Evolutionary conservation across 2,797 vertebrate species (phyloP), one percentile per base, ranked within the genome.

Genomic region (Numenius phaeopus): DNA sequence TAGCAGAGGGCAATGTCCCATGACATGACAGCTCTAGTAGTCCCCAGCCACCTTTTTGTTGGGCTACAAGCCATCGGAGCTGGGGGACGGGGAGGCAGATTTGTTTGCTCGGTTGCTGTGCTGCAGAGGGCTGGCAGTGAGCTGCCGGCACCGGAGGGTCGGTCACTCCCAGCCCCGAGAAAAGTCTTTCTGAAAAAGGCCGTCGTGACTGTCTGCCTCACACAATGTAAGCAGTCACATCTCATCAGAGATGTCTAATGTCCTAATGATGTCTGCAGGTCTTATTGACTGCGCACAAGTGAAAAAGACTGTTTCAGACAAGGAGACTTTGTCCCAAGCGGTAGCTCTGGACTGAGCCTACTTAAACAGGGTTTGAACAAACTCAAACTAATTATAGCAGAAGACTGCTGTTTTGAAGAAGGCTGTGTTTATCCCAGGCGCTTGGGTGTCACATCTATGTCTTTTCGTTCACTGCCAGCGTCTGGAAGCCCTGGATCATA

Each of bases 251-350:
- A 84, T 83, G 77, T 90, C 91, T 90, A 24, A 87, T 52, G 82
- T 82, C 72, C 92, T 95, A 75, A 94, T 73, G 84, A 79, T 76
- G 95, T 94, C 97, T 96, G 94, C 87, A 40, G 57, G 54, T 49
- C 87, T 86, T 85, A 84, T 29, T 95, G 87, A 83, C 85, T 76
- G 72, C 21, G 49, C 39, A 17, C 61, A 50, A 77, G 46, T 49
- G 49, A 54, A 87, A 95, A 87, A 83, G 34, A 39, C 76, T 47
- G 15, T 62, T 73, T 73, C 49, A 78, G 65, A 90, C 61, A 89
- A 65, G 81, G 58, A 94, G 50, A 87, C 42, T 85, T 84, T 81
- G 32, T 96, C 84, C 58, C 79, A 89, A 5, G 64, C 8, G 2
- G 39, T n/a, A 67, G 18, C 54, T 83, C 59, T 81, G 34, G 29